These are phyloP conservation scores for Papilio dardanus DNA, from an alignment of 1,140 invertebrate genomes.

Conservation along the genomic window DNA sequence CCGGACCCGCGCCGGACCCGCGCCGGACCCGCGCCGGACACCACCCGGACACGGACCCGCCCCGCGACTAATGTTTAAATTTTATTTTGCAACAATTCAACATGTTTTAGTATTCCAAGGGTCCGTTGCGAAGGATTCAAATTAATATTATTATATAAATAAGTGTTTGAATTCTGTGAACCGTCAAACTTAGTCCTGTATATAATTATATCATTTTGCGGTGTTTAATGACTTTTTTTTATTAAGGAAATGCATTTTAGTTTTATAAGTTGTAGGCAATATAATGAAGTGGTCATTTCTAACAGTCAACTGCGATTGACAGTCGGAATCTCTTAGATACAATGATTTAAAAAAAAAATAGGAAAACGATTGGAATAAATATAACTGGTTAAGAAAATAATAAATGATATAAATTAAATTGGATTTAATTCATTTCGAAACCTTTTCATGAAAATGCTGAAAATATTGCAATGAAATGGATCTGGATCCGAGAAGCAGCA, in stretches of 20 bases:
- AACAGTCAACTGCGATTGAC: constrained; percentile 73
- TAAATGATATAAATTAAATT: constrained; percentile 77
- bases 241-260: constrained; percentile 81
- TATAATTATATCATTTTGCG: constrained; percentile 78
- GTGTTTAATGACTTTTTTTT: constrained; percentile 74
- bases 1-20: background rate
- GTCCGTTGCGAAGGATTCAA: constrained; percentile 61
- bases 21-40: constrained; percentile 51
- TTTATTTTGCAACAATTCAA: constrained; percentile 50
- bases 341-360: constrained; percentile 79
- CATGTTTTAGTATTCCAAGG: constrained; percentile 52
- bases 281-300: constrained; percentile 79
- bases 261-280: constrained; percentile 81
- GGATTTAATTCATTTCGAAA: constrained; percentile 47
- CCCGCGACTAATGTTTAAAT: constrained; percentile 42
- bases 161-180: constrained; percentile 70
- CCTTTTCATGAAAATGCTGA: background rate
- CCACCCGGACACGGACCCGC: constrained; percentile 50
- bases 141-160: constrained; percentile 63
- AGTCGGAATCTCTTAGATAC: constrained; percentile 80
- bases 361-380: constrained; percentile 81
- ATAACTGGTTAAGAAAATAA: constrained; percentile 81
- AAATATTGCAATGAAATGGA: too few species aligned
- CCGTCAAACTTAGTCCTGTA: constrained; percentile 76
- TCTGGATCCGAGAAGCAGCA: too few species aligned